Evolutionary conservation across 1,140 invertebrate genomes (phyloP).

Genomic region (Lepidurus packardi): DNA sequence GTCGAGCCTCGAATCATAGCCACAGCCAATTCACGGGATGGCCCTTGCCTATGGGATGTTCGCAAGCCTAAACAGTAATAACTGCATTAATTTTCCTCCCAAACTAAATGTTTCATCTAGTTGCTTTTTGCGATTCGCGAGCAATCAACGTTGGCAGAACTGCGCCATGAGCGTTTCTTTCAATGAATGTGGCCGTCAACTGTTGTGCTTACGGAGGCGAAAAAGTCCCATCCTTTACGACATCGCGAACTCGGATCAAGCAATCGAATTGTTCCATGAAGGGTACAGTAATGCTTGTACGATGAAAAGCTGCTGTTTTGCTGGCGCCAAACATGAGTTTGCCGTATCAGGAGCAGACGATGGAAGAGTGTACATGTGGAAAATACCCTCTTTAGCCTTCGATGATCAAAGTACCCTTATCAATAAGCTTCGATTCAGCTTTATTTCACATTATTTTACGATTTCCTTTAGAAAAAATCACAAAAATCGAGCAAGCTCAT

Average conservation of each 20-base stretch:
- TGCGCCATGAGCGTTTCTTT: constrained; percentile 85
- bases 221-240: constrained; percentile 75
- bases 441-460: constrained; percentile 8
- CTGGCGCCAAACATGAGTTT: constrained; percentile 81
- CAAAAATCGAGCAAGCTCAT: constrained; percentile 61
- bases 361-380: constrained; percentile 93
- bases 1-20: constrained; percentile 70
- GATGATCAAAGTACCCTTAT: constrained; percentile 44
- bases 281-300: constrained; percentile 94
- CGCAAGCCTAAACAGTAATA: constrained; percentile 72
- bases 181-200: constrained; percentile 65
- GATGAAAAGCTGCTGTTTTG: constrained; percentile 93
- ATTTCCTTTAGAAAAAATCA: constrained; percentile 34
- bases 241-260: constrained; percentile 34
- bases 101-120: constrained; percentile 39
- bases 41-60: constrained; percentile 81
- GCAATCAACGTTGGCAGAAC: constrained; percentile 60
- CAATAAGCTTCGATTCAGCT: constrained; percentile 31
- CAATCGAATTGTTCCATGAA: constrained; percentile 77
- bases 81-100: constrained; percentile 25
- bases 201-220: constrained; percentile 76
- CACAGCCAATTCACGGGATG: constrained; percentile 83
- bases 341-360: constrained; percentile 89
- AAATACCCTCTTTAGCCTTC: constrained; percentile 58
- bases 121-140: constrained; percentile 58